These are phyloP conservation scores for Drosophila siamana DNA, from an alignment of 2,888 invertebrate species.

Conservation along the genomic window DNA sequence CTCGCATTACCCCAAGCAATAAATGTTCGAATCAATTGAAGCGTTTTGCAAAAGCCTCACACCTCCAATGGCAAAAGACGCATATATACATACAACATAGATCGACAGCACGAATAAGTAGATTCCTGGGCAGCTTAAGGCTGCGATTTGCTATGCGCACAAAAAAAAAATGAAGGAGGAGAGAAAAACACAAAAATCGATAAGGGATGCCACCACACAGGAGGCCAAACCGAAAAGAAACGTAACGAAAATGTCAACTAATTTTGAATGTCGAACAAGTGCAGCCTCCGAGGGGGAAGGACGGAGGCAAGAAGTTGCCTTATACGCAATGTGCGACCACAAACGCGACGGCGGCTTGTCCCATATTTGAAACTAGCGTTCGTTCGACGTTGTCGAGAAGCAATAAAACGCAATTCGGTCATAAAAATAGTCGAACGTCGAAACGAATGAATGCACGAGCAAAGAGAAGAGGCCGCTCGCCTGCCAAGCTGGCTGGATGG, in stretches of 20 bases:
- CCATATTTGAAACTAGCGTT: conserved; percentile 49
- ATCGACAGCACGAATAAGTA: conserved; percentile 56
- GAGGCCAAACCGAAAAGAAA: conserved; percentile 21
- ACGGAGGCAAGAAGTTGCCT: conserved; percentile 22
- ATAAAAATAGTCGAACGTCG: conserved; percentile 78
- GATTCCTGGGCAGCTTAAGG: conserved; percentile 67
- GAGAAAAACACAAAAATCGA: conserved; percentile 54
- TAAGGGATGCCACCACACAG: too few species aligned
- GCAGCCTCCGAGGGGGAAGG: conserved; percentile 20
- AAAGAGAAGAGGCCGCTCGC: conserved; percentile 16
- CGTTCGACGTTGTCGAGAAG: conserved; percentile 50
- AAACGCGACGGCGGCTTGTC: conserved; percentile 26
- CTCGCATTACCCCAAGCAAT: conserved; percentile 75
- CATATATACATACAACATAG: conserved; percentile 31
- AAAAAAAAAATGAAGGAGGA: conserved; percentile 20
- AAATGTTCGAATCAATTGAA: conserved; percentile 82
- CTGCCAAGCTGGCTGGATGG: neutral
- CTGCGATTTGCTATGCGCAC: conserved; percentile 67
- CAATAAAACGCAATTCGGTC: conserved; percentile 83
- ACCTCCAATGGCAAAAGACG: conserved; percentile 41
- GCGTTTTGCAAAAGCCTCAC: conserved; percentile 76
- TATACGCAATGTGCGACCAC: conserved; percentile 49
- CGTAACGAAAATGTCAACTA: conserved; percentile 66
- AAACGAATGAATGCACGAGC: conserved; percentile 49
- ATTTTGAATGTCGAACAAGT: conserved; percentile 68